Base-by-base conservation (phyloP, 2,888 invertebrate species). In the Andrena fulva region DNA sequence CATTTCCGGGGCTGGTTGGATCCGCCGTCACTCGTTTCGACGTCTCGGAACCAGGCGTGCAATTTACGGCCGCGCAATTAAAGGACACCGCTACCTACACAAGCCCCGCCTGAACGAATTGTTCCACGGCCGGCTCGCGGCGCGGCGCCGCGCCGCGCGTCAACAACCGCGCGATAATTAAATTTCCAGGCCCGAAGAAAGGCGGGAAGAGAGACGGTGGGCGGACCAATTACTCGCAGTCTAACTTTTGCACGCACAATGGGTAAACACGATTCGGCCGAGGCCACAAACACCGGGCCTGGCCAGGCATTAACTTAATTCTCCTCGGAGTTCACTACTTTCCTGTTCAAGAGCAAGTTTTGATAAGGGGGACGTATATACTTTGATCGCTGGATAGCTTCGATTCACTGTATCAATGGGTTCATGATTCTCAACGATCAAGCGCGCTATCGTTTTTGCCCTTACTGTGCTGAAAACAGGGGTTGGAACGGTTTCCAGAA, bases 141-240 rank as follows among this genome's bases (percentile, higher is more conserved):
- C 33, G 73, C 62, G 67, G 63, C 31, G 24, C 71, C 67, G 10
- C 33, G 73, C 62, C 64, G 63, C 31, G 76, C 80, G 72, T 63
- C 69, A 78, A 75, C 35, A 52, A 24, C 71, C 35, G 87, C 87
- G 88, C 89, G 90, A 90, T 91, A 92, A 92, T 92, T 91, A 90
- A 91, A 91, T 92, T 91, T 91, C 85, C 88, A 90, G 68, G 86
- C 77, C 76, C 77, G 85, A 88, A 87, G 84, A 82, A 89, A 86
- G 75, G 75, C 50, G 75, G 67, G 79, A 80, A 80, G 71, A 67
- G 72, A 48, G 35, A 20, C 33, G 24, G 50, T 62, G 31, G 62
- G 16, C 64, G 52, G 62, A 76, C 63, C 84, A 87, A 81, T 81
- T 78, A 70, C 69, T 71, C 79, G 77, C 80, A 85, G 84, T 83